Evolutionary conservation across 2,113 vertebrate genomes (phyloP), one percentile per base, ranked within the genome.

Genomic region (Oriolus oriolus): DNA sequence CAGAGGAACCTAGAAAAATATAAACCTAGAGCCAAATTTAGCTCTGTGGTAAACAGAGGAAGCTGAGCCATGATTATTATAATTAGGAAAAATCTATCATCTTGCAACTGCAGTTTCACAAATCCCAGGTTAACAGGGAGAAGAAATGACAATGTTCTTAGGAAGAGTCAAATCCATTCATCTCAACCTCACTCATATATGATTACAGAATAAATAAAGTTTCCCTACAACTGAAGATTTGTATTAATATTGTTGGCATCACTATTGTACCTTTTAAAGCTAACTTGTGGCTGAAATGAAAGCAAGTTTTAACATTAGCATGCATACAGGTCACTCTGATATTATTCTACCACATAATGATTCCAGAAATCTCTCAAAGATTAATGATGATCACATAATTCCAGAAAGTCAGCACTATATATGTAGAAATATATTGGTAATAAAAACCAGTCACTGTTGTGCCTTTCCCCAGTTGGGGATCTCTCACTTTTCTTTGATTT

Each of bases 401-500:
- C 81, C 90, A 96, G 93, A 97, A 98, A 97, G 96, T 96, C 92
- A 87, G 95, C 82, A 97, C 94, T 98, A 94, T 97, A 95, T 96
- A 97, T 97, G 97, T 98, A 98, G 96, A 98, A 97, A 97, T 97
- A 98, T 97, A 98, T 98, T 97, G 91, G 96, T 96, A 98, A 97
- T 98, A 98, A 98, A 98, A 98, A 42, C 83, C 96, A 98, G 97
- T 93, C 97, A 98, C 96, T 95, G 96, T 96, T 98, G 91, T 98
- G 96, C 95, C 94, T 98, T 98, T 97, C 97, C 97, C 95, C 97
- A 95, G 85, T 90, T 97, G 97, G 96, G 96, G 94, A 97, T 97
- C 97, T 97, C 97, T 98, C 95, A 97, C 98, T 98, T 98, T 98
- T 98, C 97, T 98, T 98, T 97, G 97, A 98, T 98, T 98, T 97